Evolutionary conservation across 2,888 invertebrate species (phyloP).

Genomic region (Bugulina stolonifera): DNA sequence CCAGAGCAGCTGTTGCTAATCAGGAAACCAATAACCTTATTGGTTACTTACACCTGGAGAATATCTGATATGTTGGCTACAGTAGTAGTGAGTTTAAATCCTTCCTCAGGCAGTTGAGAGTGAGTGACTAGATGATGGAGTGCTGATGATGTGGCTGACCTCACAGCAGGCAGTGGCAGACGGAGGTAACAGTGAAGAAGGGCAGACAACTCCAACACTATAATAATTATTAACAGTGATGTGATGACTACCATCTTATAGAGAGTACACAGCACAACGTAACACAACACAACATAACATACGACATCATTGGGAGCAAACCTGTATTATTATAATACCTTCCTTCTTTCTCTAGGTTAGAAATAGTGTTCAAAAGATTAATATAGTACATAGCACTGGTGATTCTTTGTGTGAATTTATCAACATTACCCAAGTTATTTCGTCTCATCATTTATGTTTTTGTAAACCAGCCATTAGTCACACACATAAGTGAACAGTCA

Average conservation of each 20-base stretch:
- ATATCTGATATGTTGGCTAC: conserved; percentile 7
- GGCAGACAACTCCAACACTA: conserved; percentile 23
- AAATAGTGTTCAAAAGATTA: no score
- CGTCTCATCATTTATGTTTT: no score
- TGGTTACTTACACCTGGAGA: background rate
- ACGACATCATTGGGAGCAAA: no score
- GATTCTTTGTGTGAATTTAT: no score
- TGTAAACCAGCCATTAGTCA: no score
- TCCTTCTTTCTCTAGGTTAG: no score
- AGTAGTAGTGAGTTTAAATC: background rate
- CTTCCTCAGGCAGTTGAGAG: background rate
- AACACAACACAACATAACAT: background rate
- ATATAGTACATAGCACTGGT: no score
- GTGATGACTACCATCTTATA: background rate
- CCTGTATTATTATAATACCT: no score
- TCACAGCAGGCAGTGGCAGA: background rate
- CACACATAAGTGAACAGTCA: no score
- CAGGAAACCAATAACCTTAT: no score
- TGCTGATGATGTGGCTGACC: background rate
- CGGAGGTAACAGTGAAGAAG: background rate
- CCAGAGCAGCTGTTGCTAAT: background rate
- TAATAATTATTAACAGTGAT: background rate
- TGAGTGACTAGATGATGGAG: background rate
- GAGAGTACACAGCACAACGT: background rate
- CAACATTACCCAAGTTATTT: no score